A percentile compares a stretch with the other conserved stretches of the same genome.
phyloP scores from a whole-genome alignment of 2,113 vertebrate genomes.

The Amphilophus citrinellus region DNA sequence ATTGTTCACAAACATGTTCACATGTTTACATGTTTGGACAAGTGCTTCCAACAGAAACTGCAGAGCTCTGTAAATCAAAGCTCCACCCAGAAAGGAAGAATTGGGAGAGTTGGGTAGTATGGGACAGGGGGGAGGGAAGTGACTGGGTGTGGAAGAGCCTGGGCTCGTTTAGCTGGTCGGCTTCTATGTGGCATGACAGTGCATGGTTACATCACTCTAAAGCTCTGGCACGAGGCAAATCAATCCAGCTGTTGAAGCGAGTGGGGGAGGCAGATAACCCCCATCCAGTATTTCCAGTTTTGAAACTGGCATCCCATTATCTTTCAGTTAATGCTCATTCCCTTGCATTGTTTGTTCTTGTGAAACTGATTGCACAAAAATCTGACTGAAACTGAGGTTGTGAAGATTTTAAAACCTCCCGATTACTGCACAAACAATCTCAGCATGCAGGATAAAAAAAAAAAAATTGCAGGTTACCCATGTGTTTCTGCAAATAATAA shows the following conservation, averaged over 20 bases:
- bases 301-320: neutral
- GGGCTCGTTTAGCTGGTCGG: conserved; percentile 45
- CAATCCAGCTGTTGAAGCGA: neutral
- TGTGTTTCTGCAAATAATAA: neutral
- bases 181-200: conserved; percentile 51
- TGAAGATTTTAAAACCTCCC: neutral
- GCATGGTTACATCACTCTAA: conserved; percentile 54
- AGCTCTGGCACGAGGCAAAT: neutral
- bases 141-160: conserved; percentile 32
- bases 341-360: neutral
- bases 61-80: neutral
- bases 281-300: conserved; percentile 47
- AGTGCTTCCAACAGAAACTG: neutral
- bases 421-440: neutral
- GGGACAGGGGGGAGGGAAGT: conserved; percentile 28
- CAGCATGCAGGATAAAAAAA: neutral
- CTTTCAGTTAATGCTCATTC: neutral
- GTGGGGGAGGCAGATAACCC: neutral
- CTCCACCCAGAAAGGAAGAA: conserved; percentile 30
- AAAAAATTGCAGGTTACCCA: neutral
- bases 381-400: neutral
- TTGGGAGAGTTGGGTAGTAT: neutral
- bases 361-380: neutral
- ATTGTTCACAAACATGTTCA: neutral
- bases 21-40: conserved; percentile 12